These are phyloP conservation scores for Pogonognathellus flavescens DNA, from an alignment of 1,140 invertebrate genomes.

Conservation along the genomic window DNA sequence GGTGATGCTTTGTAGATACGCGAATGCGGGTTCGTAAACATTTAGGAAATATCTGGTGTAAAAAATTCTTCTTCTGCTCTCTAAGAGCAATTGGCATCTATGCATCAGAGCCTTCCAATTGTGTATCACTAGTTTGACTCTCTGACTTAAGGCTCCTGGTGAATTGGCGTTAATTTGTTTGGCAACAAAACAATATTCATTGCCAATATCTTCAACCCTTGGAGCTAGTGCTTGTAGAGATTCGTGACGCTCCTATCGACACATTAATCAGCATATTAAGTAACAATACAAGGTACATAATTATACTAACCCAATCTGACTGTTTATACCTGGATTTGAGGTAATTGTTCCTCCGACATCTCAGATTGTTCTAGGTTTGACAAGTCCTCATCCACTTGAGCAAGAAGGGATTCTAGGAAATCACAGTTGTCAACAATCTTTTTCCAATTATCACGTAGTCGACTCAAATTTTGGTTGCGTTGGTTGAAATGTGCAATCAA, in stretches of 20 bases:
- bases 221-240: constrained; percentile 58
- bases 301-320: background rate
- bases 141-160: constrained; percentile 53
- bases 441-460: constrained; percentile 16
- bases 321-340: background rate
- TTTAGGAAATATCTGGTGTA: background rate
- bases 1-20: background rate
- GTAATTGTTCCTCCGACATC: background rate
- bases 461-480: constrained; percentile 41
- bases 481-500: constrained; percentile 42
- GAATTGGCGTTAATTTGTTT: constrained; percentile 49
- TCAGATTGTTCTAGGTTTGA: constrained; percentile 6
- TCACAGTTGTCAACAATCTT: constrained; percentile 57
- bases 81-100: constrained; percentile 6
- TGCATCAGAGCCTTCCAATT: constrained; percentile 51
- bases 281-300: too few species aligned
- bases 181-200: constrained; percentile 59
- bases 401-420: constrained; percentile 54
- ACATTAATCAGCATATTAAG: too few species aligned
- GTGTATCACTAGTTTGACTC: constrained; percentile 55
- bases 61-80: constrained; percentile 4
- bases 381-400: constrained; percentile 59
- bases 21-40: background rate
- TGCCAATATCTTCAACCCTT: constrained; percentile 61
- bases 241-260: constrained; percentile 10